Evolutionary conservation across 2,113 vertebrate species (phyloP).

Genomic region (Odontophorus gujanensis): DNA sequence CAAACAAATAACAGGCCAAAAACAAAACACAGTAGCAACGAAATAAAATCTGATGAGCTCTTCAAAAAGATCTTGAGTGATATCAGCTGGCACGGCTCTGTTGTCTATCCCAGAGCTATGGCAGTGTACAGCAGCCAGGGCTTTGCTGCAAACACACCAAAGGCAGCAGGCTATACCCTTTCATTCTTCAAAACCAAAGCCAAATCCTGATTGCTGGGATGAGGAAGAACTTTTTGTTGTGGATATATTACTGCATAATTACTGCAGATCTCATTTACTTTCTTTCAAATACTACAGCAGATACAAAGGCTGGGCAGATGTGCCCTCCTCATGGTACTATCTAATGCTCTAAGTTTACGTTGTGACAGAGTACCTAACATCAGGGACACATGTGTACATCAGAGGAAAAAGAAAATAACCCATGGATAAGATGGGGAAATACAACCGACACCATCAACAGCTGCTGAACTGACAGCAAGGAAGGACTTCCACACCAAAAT

Average conservation of each 20-base stretch:
- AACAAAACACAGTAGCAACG: constrained; percentile 4
- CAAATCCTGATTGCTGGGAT: background rate
- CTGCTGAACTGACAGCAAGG: background rate
- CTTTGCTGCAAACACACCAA: background rate
- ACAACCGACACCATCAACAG: background rate
- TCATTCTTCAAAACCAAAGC: constrained; percentile 16
- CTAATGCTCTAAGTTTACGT: background rate
- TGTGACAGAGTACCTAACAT: background rate
- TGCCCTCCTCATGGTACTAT: background rate
- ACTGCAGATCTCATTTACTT: constrained; percentile 3
- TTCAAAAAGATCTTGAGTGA: constrained; percentile 34
- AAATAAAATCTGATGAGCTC: constrained; percentile 40
- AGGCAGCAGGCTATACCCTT: constrained; percentile 33
- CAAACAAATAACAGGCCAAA: constrained; percentile 25
- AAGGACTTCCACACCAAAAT: background rate
- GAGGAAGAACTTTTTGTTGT: constrained; percentile 41
- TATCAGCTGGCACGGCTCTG: constrained; percentile 34
- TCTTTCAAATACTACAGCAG: background rate
- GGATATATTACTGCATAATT: constrained; percentile 30
- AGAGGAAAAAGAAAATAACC: background rate
- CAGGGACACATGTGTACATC: background rate
- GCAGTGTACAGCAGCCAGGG: constrained; percentile 14
- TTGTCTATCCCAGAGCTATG: constrained; percentile 51
- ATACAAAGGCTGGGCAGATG: background rate
- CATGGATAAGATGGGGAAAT: background rate